Conservation (phyloP, 1,140 invertebrate species). For the Drosophila guanche region DNA sequence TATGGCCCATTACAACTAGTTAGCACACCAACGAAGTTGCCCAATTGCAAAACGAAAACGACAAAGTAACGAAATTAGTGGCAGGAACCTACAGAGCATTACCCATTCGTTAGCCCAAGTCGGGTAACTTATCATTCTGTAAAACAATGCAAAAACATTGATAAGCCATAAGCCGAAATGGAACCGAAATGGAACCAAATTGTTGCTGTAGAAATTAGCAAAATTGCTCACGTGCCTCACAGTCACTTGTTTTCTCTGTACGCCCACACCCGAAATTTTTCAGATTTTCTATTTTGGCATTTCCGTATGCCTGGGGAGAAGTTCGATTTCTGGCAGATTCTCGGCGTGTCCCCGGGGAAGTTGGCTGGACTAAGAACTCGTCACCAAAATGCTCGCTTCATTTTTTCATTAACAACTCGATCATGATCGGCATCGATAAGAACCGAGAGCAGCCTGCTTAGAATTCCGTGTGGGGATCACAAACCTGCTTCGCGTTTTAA, state of each 20-base stretch:
- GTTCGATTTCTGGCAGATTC: constrained; percentile 10
- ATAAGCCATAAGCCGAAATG: constrained; percentile 52
- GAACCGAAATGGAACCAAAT: constrained; percentile 14
- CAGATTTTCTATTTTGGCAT: constrained; percentile 62
- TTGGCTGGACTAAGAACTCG: constrained; percentile 52
- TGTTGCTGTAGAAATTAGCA: constrained; percentile 28
- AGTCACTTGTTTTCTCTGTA: constrained; percentile 30
- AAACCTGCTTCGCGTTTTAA: constrained; percentile 74
- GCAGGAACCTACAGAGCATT: constrained; percentile 25
- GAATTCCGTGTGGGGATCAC: constrained; percentile 54
- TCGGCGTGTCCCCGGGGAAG: constrained; percentile 23
- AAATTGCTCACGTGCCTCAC: constrained; percentile 38
- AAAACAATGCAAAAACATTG: constrained; percentile 44
- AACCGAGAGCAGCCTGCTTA: constrained; percentile 52
- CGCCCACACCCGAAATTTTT: constrained; percentile 46
- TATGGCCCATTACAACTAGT: constrained; percentile 20
- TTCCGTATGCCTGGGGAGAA: constrained; percentile 51
- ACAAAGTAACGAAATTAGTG: background rate
- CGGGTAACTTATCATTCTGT: background rate
- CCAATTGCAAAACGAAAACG: constrained; percentile 4
- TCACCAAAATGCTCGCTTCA: constrained; percentile 48
- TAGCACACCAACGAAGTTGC: background rate
- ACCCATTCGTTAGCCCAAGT: constrained; percentile 10
- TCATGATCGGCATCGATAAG: constrained; percentile 72
- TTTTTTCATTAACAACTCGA: constrained; percentile 78